Percentiles rank a stretch among this genome's conserved stretches.
phyloP scores from a whole-genome alignment of 2,797 vertebrate genomes.

The Eulemur albifrons region DNA sequence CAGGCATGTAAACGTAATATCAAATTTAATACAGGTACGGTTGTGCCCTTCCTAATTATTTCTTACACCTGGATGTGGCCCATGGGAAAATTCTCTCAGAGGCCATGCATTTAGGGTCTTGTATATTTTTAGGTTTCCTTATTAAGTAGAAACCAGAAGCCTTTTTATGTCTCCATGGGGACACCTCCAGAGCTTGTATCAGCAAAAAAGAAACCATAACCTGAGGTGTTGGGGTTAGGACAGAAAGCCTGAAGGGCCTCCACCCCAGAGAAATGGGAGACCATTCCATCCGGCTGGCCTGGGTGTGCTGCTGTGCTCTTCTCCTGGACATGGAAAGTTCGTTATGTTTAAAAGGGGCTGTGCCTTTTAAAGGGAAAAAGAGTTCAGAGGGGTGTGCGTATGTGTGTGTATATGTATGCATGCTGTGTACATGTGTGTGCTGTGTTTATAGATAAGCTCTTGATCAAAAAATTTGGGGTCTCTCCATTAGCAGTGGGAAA shows the following conservation, averaged over 20 bases:
- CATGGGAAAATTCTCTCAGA: conserved; percentile 73
- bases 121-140: conserved; percentile 78
- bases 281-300: background rate
- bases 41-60: conserved; percentile 71
- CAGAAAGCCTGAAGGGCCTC: conserved; percentile 42
- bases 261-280: background rate
- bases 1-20: conserved; percentile 10
- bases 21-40: conserved; percentile 55
- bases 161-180: conserved; percentile 74
- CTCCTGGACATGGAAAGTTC: background rate
- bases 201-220: conserved; percentile 67
- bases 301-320: background rate
- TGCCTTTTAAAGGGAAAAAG: background rate
- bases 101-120: conserved; percentile 71
- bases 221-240: conserved; percentile 69
- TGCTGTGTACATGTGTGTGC: background rate
- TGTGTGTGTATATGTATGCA: background rate
- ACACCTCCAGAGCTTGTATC: conserved; percentile 55
- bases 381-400: background rate
- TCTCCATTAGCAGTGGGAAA: background rate
- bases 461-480: background rate
- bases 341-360: background rate
- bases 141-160: conserved; percentile 78
- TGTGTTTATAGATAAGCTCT: background rate
- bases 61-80: conserved; percentile 73